These are phyloP conservation scores for Standfussiana lucernea DNA, from an alignment of 2,888 invertebrate species.

Conservation along the genomic window DNA sequence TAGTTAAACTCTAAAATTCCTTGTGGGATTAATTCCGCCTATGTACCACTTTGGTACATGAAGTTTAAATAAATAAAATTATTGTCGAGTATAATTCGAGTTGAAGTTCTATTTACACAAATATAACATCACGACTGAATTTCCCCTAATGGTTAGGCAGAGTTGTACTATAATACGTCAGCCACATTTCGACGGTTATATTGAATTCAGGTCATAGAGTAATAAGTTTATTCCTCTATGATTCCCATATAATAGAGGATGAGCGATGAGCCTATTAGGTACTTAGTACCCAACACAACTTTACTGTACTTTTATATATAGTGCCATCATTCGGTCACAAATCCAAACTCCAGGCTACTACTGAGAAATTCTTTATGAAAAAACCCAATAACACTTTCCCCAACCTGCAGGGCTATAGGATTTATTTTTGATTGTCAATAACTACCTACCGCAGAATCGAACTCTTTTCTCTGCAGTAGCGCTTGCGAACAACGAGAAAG, in stretches of 20 bases:
- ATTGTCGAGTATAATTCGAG: background rate
- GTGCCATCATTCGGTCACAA: background rate
- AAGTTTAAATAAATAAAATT: too few relatives aligned
- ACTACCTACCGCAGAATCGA: too few relatives aligned
- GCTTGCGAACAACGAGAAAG: background rate
- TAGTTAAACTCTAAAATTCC: too few relatives aligned
- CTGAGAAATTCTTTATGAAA: background rate
- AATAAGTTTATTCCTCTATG: too few relatives aligned
- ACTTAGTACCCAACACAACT: too few relatives aligned
- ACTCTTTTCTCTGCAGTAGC: background rate
- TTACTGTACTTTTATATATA: too few relatives aligned
- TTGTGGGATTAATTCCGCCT: too few relatives aligned
- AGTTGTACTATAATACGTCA: background rate
- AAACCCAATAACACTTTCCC: background rate
- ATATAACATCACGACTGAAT: background rate
- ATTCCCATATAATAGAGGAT: background rate
- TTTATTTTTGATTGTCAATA: too few relatives aligned
- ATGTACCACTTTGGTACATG: too few relatives aligned
- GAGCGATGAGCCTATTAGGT: background rate
- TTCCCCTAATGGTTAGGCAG: background rate
- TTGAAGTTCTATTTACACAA: background rate
- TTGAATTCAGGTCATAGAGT: too few relatives aligned
- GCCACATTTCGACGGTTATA: background rate
- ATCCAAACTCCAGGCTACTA: background rate
- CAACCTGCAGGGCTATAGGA: too few relatives aligned